These are phyloP conservation scores for Lathronympha strigana DNA, from an alignment of 2,888 invertebrate genomes.

Conservation along the genomic window DNA sequence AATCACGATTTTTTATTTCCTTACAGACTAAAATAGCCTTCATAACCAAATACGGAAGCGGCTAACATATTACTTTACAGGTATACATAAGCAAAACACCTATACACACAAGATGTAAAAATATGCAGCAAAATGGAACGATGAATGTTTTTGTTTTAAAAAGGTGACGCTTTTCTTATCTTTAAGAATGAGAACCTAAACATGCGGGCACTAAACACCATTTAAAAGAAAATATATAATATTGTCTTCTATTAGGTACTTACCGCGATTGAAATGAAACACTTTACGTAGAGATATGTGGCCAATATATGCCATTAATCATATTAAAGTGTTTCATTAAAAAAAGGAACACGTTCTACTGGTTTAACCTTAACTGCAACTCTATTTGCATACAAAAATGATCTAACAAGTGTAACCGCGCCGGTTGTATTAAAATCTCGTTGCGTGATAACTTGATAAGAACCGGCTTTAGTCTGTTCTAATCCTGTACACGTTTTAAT, in stretches of 20 bases:
- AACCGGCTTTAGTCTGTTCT: not conserved
- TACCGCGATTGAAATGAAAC: too few relatives aligned
- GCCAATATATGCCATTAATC: too few relatives aligned
- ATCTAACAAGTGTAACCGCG: conserved; percentile 1
- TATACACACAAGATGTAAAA: too few relatives aligned
- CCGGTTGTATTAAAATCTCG: not conserved
- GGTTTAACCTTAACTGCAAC: not conserved
- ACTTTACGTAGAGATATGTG: too few relatives aligned
- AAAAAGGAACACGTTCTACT: not conserved
- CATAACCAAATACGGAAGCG: not conserved
- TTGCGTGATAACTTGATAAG: not conserved
- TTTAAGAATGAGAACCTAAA: not conserved
- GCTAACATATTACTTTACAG: not conserved
- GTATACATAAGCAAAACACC: not conserved
- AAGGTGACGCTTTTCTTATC: too few relatives aligned
- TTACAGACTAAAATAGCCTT: not conserved
- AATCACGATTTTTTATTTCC: conserved; percentile 3
- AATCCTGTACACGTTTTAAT: not conserved
- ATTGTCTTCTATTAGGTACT: too few relatives aligned
- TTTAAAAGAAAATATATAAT: too few relatives aligned
- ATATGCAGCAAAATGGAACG: too few relatives aligned
- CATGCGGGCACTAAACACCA: not conserved
- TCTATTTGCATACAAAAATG: conserved; percentile 1
- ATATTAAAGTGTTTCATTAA: too few relatives aligned
- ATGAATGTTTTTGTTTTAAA: too few relatives aligned